Base-by-base conservation (phyloP, 1,140 invertebrate species). In the Leucophenga varia region DNA sequence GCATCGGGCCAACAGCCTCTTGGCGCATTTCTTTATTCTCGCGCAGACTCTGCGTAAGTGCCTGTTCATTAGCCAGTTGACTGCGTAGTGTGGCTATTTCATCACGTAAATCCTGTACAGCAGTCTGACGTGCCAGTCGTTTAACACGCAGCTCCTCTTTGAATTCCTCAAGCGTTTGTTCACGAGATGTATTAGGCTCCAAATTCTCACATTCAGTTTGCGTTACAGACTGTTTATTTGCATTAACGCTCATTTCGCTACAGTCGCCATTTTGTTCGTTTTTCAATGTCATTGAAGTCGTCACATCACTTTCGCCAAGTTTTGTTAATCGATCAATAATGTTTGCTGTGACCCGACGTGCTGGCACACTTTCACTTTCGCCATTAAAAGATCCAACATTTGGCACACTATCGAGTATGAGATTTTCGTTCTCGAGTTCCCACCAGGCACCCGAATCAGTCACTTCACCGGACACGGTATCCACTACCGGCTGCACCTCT, bases 51-150 rank as follows among this genome's bases (percentile, higher is more conserved):
- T 74, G 61, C 51, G 79, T 80, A 48, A 79, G 72, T 47, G 76
- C 70, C 49, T 71, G 79, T 56, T 83, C 78, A 21, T 60, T 63
- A 36, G 76, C 61, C 55, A 85, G 58, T 52, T 81, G 76, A 30
- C 79, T 67, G 32, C 81, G 79, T 30, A 85, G 61, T 19, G 73
- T 74, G 30, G 74, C 55, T 48, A 85, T 80, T 55, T 85, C 82
- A 14, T 77, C 75, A 44, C 79, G 79, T 50, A 82, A 78, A 45
- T 82, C 76, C 19, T 76, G 75, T 7, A 85, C 75, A 36, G 84
- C 79, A 52, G 78, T 76, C 59, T 74, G 79, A 53, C 83, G 77
- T 58, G 78, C 79, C 68, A 81, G 75, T 30, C 82, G 77, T 64
- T 82, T 84, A 7, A 76, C 57, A 14, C 69, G 76, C 25, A 85